Base-by-base conservation (phyloP, 2,113 vertebrate species). In the Urocynchramus pylzowi region DNA sequence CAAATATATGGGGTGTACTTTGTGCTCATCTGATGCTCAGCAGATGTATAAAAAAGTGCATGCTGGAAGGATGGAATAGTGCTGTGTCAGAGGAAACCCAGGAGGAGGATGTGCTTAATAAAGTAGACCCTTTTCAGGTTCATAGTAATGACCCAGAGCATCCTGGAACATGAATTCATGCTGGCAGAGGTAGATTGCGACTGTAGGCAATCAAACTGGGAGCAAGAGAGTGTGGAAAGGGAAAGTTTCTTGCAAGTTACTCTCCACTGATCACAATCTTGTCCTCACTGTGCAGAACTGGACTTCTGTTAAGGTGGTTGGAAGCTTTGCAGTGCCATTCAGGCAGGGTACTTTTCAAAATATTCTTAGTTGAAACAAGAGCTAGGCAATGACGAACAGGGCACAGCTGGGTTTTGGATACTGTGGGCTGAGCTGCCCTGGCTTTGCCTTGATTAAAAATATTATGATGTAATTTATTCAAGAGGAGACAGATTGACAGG, bases 391-490 rank as follows among this genome's bases (percentile, higher is more conserved):
- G 75, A 21, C 3, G 2, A 83, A 73, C 9, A 69, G 39, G 45
- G 54, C 73, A 90, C 44, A 89, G 35, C 24, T 2, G 1, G 23
- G 21, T 74, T 83, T 90, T 65, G 64, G 39, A 67, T 70, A 41
- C 64, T 4, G 2, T 33, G 47, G 44, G 64, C 18, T 89, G 56
- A 70, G 67, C 35, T 86, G 59, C 33, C n/a, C 52, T 71, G 49
- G 24, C 44, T 96, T 88, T 93, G 41, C 53, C 64, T 92, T 81
- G 56, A 80, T 89, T 89, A 75, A 90, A 94, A 89, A 69, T 52
- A 77, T 13, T 33, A 27, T 59, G 11, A 77, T 59, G 39, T 63
- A 74, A 81, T 86, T 90, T 86, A 80, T 90, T 86, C 47, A 77
- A 74, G 35, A 90, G 16, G 49, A 80, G 49, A 53, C 50, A 83